Percentiles rank a stretch among this genome's conserved stretches.
Evolutionary conservation across 2,888 invertebrate genomes (phyloP).

Genomic region (Rutpela maculata): DNA sequence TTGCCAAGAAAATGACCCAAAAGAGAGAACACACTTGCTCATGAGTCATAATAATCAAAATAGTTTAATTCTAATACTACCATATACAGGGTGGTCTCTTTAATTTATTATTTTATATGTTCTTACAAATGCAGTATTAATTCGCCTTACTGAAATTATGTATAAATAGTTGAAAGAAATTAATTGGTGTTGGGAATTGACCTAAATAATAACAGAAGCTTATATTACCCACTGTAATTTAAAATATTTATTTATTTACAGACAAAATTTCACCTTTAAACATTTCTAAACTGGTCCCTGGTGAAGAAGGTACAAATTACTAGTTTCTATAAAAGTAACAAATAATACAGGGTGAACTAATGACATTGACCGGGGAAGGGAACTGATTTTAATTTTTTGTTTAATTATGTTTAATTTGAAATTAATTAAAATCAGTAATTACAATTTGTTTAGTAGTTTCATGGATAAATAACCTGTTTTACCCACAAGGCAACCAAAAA

Average conservation of each 20-base stretch:
- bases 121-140: slow-evolving; percentile 4
- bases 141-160: slow-evolving; percentile 3
- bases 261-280: slow-evolving; percentile 42
- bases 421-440: slow-evolving; percentile 28
- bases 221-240: slow-evolving; percentile 25
- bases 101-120: slow-evolving; percentile 9
- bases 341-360: slow-evolving; percentile 23
- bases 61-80: slow-evolving; percentile 14
- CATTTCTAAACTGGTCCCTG: slow-evolving; percentile 38
- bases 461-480: slow-evolving; percentile 19
- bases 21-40: neutral
- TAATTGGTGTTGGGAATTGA: slow-evolving; percentile 24
- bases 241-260: slow-evolving; percentile 41
- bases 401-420: slow-evolving; percentile 18
- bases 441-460: slow-evolving; percentile 4
- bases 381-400: slow-evolving; percentile 27
- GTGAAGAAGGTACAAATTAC: slow-evolving; percentile 41
- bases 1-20: slow-evolving; percentile 8
- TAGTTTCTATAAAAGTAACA: slow-evolving; percentile 37
- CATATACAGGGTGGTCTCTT: slow-evolving; percentile 38
- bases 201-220: slow-evolving; percentile 21
- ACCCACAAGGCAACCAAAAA: slow-evolving; percentile 31
- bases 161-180: slow-evolving; percentile 6
- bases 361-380: slow-evolving; percentile 18
- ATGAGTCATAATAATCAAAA: neutral